Conservation (phyloP, 2,113 vertebrate genomes). For the Taurulus bubalis region DNA sequence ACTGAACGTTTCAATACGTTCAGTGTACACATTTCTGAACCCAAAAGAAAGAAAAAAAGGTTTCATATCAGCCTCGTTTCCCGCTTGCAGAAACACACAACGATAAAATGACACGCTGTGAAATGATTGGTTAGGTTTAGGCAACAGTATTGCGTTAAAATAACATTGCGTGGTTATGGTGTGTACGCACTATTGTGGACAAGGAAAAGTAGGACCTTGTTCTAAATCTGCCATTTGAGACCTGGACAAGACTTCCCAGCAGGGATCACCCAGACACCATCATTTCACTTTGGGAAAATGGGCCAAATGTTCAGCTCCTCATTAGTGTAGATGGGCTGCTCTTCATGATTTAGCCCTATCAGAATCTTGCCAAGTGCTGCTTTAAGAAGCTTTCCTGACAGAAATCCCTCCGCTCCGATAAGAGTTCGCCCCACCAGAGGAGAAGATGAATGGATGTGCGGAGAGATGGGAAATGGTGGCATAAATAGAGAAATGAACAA, state of each 20-base stretch:
- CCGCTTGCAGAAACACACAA: too few species aligned
- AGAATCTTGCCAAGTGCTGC: conserved; percentile 61
- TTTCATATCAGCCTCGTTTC: too few species aligned
- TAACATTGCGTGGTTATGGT: background rate
- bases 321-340: conserved; percentile 58
- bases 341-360: conserved; percentile 53
- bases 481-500: conserved; percentile 42
- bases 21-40: too few species aligned
- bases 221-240: conserved; percentile 6
- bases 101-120: too few species aligned
- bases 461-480: conserved; percentile 26
- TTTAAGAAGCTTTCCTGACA: conserved; percentile 69
- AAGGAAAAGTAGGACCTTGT: background rate
- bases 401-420: conserved; percentile 54
- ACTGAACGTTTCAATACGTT: background rate
- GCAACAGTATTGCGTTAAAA: too few species aligned
- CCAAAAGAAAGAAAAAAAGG: too few species aligned
- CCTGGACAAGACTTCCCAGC: conserved; percentile 21
- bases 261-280: conserved; percentile 21
- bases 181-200: background rate
- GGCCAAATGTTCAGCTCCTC: conserved; percentile 56
- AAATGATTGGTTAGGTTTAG: too few species aligned
- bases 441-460: conserved; percentile 32
- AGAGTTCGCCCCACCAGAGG: conserved; percentile 6
- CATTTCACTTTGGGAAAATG: conserved; percentile 38